Evolutionary conservation across 2,113 vertebrate genomes (phyloP).

Genomic region (Cinclus mexicanus): DNA sequence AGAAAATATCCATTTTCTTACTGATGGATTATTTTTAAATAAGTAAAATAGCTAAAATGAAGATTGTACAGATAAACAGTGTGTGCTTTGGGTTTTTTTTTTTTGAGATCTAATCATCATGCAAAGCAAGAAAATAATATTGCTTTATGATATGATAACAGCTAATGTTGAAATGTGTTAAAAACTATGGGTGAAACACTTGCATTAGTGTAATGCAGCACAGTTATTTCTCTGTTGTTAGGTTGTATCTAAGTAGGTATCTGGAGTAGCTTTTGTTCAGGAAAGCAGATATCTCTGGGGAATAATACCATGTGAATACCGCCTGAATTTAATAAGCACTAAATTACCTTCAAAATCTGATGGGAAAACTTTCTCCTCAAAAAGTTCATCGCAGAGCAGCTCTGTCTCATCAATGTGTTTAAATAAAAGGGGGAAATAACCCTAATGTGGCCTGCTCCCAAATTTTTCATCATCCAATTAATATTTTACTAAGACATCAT

Average conservation of each 20-base stretch:
- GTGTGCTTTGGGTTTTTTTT: not conserved
- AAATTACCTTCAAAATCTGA: conserved; percentile 15
- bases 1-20: not conserved
- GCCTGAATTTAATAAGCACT: conserved; percentile 9
- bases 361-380: not conserved
- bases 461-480: not conserved
- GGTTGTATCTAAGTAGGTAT: conserved; percentile 5
- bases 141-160: conserved; percentile 22
- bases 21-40: not conserved
- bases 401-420: not conserved
- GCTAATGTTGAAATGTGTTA: conserved; percentile 36
- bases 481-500: not conserved
- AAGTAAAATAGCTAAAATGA: conserved; percentile 25
- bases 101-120: not conserved
- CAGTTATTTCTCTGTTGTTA: conserved; percentile 22
- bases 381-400: not conserved
- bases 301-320: not conserved
- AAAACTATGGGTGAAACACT: not conserved
- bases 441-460: not conserved
- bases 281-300: not conserved
- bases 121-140: not conserved
- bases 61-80: not conserved
- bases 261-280: conserved; percentile 15
- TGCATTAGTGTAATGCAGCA: conserved; percentile 26
- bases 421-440: not conserved